Base-by-base conservation (phyloP, 2,888 invertebrate genomes). In the Lithophane socia region DNA sequence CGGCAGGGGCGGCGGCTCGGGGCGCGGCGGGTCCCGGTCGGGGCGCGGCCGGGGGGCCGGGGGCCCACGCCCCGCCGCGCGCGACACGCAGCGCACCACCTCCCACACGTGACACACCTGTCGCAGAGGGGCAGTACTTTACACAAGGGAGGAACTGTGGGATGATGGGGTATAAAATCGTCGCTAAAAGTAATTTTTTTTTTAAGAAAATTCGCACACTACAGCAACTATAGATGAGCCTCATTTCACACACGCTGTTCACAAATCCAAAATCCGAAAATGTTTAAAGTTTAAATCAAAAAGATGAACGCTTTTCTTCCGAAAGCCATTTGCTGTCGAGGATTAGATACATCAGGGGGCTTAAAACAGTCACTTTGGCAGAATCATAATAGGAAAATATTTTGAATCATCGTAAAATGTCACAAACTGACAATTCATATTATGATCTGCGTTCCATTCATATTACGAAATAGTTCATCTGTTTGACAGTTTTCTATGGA, bases 91-190 rank as follows among this genome's bases (percentile, higher is more conserved):
- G 24, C 90, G 90, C 79, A 95, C 92, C 86, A 95, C 92, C 85
- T 93, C 93, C 96, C 96, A 96, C 91, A 96, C 95, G 93, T 95
- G 96, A 0, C 54, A 71, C 52, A 73, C 72, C 72, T 73, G 72
- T 2, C 24, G n/a, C 4, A 10, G 13, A 0, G 1, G 0, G 4
- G 8, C 29, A 8, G 1, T 0, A 1, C 29, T 16, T 60, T 29
- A 60, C 16, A 60, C 29, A 16, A 8, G 58, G n/a, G n/a, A n/a
- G 13, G 24, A 16, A 58, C 58, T 60, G 58, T 58, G 18, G 9
- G 16, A 1, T 13, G 13, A 24, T 58, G 13, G 58, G 24, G 0
- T 24, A 24, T 16, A 16, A 24, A 58, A 13, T 5, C n/a, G 0
- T 24, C 47, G 12, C 10, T 24, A 13, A 24, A 24, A 24, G 12